Evolutionary conservation across 2,797 vertebrate species (phyloP).

Genomic region (Okamejei kenojei): DNA sequence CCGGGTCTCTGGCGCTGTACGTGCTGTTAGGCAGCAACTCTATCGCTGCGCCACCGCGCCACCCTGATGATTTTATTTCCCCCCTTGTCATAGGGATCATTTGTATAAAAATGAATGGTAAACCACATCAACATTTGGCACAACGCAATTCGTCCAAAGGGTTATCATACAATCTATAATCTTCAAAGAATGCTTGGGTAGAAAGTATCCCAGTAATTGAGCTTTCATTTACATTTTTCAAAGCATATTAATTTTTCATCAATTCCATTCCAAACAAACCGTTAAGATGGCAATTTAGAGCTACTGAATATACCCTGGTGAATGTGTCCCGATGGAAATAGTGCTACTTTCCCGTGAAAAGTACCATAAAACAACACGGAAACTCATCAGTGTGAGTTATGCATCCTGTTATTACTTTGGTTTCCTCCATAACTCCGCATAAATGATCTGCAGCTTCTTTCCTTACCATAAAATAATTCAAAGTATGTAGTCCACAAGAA

Average conservation of each 20-base stretch:
- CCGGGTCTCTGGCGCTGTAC: too few relatives aligned
- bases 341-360: not conserved
- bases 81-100: not conserved
- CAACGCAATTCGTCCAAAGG: not conserved
- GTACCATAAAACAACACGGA: not conserved
- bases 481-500: not conserved
- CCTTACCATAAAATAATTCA: not conserved
- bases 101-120: not conserved
- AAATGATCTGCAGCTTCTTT: not conserved
- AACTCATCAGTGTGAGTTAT: not conserved
- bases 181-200: not conserved
- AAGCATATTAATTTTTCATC: constrained; percentile 23
- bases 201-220: not conserved
- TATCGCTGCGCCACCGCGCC: too few relatives aligned
- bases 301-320: not conserved
- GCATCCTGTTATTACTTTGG: not conserved
- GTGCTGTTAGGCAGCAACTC: too few relatives aligned
- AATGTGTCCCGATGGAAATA: not conserved
- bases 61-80: not conserved
- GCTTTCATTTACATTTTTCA: not conserved
- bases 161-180: too few relatives aligned
- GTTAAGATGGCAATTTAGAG: not conserved
- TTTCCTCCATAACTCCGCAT: not conserved
- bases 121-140: not conserved
- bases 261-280: not conserved